Evolutionary conservation across 1,140 invertebrate species (phyloP), one percentile per base, ranked within the genome.

Genomic region (Zophobas atratus): DNA sequence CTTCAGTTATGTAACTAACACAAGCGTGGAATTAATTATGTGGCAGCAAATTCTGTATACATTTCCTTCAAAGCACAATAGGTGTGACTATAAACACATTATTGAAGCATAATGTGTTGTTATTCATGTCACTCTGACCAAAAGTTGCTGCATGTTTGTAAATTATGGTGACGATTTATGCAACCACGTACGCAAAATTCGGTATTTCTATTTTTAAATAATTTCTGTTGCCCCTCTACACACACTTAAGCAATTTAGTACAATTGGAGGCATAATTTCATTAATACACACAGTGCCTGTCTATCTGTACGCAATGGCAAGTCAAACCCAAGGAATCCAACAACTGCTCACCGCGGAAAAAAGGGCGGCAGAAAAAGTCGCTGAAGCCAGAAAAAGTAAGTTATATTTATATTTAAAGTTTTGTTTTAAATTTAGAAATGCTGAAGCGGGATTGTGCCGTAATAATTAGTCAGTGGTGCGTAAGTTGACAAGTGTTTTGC

Each of bases 251-350:
- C 79, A 82, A 82, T 82, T 81, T 77, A 82, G 63, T 77, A 76
- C 72, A 82, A 79, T 82, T 80, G 78, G 20, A 78, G 56, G 36
- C 72, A 80, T 75, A 76, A 76, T 75, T 78, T 56, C 71, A 75
- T 75, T 57, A 67, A 78, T 60, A 75, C 55, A 70, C 8, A 73
- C 71, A 78, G 43, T 60, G 20, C 20, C 33, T 56, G 35, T 32
- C 34, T 70, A 6, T 51, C 60, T 33, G 63, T 75, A 20, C 6
- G 38, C 92, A 90, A 99, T 99, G 98, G 98, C 98, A 84, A 99
- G 97, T 73, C 98, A 99, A 89, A 98, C 97, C 81, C 96, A 98
- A 87, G 98, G 98, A 87, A 99, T 99, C 86, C 98, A 99, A 87
- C 98, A 99, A 87, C 91, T 99, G 79, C 89, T 99, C 82, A 93